Percentiles rank a stretch among this genome's conserved stretches.
Conservation (phyloP, 1,140 invertebrate genomes). For the Belonocnema kinseyi region DNA sequence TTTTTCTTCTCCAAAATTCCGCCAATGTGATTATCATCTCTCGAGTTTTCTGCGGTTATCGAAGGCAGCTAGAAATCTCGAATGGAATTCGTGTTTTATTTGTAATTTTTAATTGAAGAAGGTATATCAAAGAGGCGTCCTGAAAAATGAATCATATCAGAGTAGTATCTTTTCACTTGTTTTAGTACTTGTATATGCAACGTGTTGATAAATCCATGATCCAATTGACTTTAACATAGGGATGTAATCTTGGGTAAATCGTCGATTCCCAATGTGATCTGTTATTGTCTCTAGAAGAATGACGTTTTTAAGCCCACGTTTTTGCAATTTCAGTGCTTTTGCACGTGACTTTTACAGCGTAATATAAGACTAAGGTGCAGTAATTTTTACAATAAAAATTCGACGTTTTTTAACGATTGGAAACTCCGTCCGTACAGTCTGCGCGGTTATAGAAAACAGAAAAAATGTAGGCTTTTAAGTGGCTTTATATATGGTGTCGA, state of each 20-base stretch:
- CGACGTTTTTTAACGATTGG: neutral
- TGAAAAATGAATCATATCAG: constrained; percentile 26
- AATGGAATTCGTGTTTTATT: neutral
- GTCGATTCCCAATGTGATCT: constrained; percentile 17
- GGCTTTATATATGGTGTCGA: neutral
- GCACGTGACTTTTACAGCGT: constrained; percentile 26
- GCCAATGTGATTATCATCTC: neutral
- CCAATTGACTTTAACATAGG: neutral
- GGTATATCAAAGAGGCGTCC: neutral
- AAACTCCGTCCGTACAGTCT: neutral
- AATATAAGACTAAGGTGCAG: constrained; percentile 15
- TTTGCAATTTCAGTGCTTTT: constrained; percentile 30
- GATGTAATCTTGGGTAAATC: neutral
- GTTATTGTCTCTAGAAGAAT: constrained; percentile 13
- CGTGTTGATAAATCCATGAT: neutral
- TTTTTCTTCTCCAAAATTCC: constrained; percentile 1
- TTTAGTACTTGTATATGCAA: neutral
- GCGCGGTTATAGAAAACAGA: neutral
- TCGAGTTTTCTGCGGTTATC: neutral
- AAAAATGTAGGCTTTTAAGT: neutral
- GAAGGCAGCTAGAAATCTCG: neutral
- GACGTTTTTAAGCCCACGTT: constrained; percentile 22
- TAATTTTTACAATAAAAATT: constrained; percentile 19
- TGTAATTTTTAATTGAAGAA: neutral
- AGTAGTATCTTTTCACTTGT: constrained; percentile 1